Percentiles rank a stretch among this genome's conserved stretches.
These are phyloP conservation scores for Clarias fuscus DNA, from an alignment of 2,797 vertebrate species.

Conservation along the genomic window DNA sequence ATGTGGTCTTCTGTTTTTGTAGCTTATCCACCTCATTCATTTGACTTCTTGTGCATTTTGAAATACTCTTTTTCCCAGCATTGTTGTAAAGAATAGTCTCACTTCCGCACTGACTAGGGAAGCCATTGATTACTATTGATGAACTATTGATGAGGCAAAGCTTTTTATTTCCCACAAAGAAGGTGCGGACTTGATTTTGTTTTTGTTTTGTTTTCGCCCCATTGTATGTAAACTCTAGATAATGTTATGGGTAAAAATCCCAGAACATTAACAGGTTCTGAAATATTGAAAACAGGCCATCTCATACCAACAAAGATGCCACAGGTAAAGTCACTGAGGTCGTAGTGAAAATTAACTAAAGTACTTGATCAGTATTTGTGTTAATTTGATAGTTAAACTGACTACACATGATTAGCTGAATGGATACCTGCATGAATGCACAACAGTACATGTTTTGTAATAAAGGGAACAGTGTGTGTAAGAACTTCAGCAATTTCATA, in stretches of 20 bases:
- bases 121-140: background rate
- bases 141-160: background rate
- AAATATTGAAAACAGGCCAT: background rate
- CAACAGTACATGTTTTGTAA: background rate
- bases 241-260: background rate
- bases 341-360: background rate
- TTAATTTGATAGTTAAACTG: background rate
- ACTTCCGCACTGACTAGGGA: background rate
- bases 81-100: background rate
- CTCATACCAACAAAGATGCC: background rate
- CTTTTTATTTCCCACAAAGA: background rate
- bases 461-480: background rate
- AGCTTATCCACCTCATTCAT: background rate
- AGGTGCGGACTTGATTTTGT: background rate
- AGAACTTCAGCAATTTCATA: background rate
- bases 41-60: background rate
- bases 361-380: background rate
- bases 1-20: background rate
- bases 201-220: background rate
- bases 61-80: background rate
- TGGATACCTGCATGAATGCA: background rate
- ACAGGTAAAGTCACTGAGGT: background rate
- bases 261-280: background rate
- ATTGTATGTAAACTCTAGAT: background rate
- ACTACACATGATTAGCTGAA: background rate